A percentile compares a stretch with the other conserved stretches of the same genome.
These are phyloP conservation scores for Calvadosia cruxmelitensis DNA, from an alignment of 30 jellyfish, hydroid and myxozoan genomes.

Conservation along the genomic window DNA sequence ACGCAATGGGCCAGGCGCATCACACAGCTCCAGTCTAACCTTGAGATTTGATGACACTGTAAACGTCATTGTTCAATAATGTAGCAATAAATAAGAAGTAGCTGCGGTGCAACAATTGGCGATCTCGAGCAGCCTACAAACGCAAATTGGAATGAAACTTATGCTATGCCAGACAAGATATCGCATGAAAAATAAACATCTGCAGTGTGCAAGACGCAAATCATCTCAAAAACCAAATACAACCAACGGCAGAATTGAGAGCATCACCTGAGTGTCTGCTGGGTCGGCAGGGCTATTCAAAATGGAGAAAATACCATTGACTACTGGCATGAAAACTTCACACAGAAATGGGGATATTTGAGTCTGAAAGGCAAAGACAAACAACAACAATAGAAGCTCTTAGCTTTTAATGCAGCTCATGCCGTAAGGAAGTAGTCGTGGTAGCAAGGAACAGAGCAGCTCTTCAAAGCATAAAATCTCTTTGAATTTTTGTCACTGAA, in stretches of 20 bases:
- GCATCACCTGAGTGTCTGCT: constrained; percentile 68
- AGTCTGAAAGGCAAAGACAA: constrained; percentile 15
- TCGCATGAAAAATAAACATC: neutral
- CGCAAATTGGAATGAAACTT: too few relatives aligned
- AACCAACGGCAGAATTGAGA: too few relatives aligned
- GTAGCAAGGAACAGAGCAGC: too few relatives aligned
- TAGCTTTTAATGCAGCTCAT: too few relatives aligned
- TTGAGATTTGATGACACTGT: constrained; percentile 39
- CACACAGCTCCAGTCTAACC: too few relatives aligned
- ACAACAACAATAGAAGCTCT: neutral
- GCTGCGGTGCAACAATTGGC: constrained; percentile 77
- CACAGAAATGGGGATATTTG: constrained; percentile 67
- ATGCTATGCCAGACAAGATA: neutral
- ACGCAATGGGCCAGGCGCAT: too few relatives aligned
- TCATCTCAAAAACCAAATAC: neutral
- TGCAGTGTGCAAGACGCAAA: neutral
- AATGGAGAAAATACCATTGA: constrained; percentile 64
- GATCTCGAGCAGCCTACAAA: constrained; percentile 65
- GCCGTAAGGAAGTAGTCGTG: too few relatives aligned
- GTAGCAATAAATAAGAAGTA: constrained; percentile 71
- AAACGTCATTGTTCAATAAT: constrained; percentile 43
- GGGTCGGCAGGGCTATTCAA: constrained; percentile 52
- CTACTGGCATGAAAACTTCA: constrained; percentile 80
- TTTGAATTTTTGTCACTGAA: too few relatives aligned
- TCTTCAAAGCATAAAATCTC: too few relatives aligned